These are phyloP conservation scores for Brachionichthys hirsutus DNA, from an alignment of 2,113 vertebrate species.

Conservation along the genomic window DNA sequence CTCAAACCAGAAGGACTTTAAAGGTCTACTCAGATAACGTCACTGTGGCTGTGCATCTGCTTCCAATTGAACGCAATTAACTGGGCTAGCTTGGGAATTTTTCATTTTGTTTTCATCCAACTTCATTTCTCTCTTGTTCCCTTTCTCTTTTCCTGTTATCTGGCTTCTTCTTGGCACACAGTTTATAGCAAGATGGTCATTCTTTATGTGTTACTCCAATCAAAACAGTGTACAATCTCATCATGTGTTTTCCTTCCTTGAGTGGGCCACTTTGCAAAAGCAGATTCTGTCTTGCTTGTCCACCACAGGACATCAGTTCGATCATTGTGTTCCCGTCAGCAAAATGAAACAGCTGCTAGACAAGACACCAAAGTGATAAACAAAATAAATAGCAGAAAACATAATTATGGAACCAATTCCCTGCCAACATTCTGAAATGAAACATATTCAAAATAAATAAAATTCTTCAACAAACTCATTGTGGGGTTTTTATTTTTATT, in stretches of 20 bases:
- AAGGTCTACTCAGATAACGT: constrained; percentile 75
- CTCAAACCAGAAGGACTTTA: constrained; percentile 68
- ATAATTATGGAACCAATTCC: constrained; percentile 29
- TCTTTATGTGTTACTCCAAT: constrained; percentile 46
- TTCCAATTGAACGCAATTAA: constrained; percentile 79
- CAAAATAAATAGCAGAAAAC: constrained; percentile 23
- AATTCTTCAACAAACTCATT: too few relatives aligned
- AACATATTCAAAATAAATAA: too few relatives aligned
- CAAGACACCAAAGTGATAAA: constrained; percentile 25
- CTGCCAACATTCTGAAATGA: not conserved
- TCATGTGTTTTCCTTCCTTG: constrained; percentile 35
- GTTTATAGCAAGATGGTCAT: constrained; percentile 27
- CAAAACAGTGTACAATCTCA: constrained; percentile 40
- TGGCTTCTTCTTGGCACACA: constrained; percentile 18
- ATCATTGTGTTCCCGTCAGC: not conserved
- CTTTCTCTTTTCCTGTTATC: constrained; percentile 25
- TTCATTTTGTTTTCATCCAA: constrained; percentile 57
- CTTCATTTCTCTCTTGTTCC: constrained; percentile 40
- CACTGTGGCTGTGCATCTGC: constrained; percentile 74
- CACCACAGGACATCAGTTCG: constrained; percentile 9
- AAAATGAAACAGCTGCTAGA: constrained; percentile 33
- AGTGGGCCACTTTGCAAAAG: constrained; percentile 30
- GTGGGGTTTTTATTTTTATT: too few relatives aligned
- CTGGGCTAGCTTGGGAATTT: constrained; percentile 69
- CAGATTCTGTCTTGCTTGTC: constrained; percentile 10